Evolutionary conservation across 2,113 vertebrate species (phyloP), one percentile per base, ranked within the genome.

Genomic region (Catharus minimus): DNA sequence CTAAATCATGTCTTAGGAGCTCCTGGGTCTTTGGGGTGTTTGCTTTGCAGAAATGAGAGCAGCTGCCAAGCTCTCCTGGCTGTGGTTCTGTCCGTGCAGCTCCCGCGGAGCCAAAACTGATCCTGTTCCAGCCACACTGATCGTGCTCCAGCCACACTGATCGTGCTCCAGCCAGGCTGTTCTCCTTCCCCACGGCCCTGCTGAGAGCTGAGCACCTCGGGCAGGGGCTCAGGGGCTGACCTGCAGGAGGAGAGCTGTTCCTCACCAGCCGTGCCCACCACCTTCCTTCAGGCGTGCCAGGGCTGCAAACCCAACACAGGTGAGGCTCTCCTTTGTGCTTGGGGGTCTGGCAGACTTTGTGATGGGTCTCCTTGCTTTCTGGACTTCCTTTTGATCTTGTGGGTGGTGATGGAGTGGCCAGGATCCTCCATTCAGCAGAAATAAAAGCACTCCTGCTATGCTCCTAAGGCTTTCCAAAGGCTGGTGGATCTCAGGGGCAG

Each of bases 21-120:
- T 65, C n/a, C 74, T 79, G 73, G 44, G 61, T 72, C 79, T 93
- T 84, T 28, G 49, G 23, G 26, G 19, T 81, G 61, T 94, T 93
- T 91, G 73, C 33, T 92, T 68, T 90, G 73, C 71, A 88, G 69
- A 79, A 89, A 87, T 43, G 10, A 87, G 89, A 92, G 9, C 14
- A 53, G 13, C n/a, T 24, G 49, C 41, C 6, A 12, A 68, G 33
- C 36, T 82, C 57, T 65, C 47, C 81, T 61, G 76, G 24, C 77
- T 84, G 41, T 0, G 0, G 15, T 41, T 95, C 26, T 86, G 53
- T 65, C 86, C 1, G 0, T 15, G 10, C 56, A 47, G 6, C 41
- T 49, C 64, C 9, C 0, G 0, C 0, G 0, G 78, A 60, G 82
- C 60, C 61, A 55, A 8, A 19, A 14, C 60, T 28, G 73, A 21